Base-by-base conservation (phyloP, 2,797 vertebrate genomes). In the Tadarida brasiliensis region DNA sequence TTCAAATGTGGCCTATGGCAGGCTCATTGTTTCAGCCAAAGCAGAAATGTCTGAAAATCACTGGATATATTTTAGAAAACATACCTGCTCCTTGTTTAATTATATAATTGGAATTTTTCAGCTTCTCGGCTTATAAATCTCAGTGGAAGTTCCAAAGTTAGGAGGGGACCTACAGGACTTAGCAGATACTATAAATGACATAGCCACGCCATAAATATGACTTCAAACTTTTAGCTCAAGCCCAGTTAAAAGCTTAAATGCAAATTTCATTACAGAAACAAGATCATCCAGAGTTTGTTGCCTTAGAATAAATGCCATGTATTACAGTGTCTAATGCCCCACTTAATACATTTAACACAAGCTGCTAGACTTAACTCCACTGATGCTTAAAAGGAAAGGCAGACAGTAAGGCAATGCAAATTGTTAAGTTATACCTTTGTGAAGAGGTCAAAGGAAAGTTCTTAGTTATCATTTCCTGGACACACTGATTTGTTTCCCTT, bases 41-140 rank as follows among this genome's bases (percentile, higher is more conserved):
- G 33, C 5, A 86, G 19, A 16, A 94, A 3, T 51, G 33, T 19
- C n/a, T 81, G 10, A 87, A 80, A 94, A 65, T 80, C 35, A 39
- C 1, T 94, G 24, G 17, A 49, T 47, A 17, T 82, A 65, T 83
- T 90, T 95, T 63, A 90, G 76, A 92, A 96, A 94, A 77, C 54
- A 33, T n/a, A 47, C 6, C 26, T 93, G 22, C 26, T 70, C 39
- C 47, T 67, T 67, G 12, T 67, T 95, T 74, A 83, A 81, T 84
- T 74, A 93, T 8, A 0, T 57, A 78, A 44, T 39, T 54, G 76
- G 65, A 87, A 35, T 71, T 68, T 76, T 74, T 54, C 28, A 87
- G 70, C 28, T 85, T 87, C 4, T 84, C 5, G 20, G 17, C n/a
- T 87, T 71, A 90, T 67, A 90, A 83, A 84, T 84, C 47, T 26